These are phyloP conservation scores for Drosophila testacea DNA, from an alignment of 2,888 invertebrate genomes.

Conservation along the genomic window DNA sequence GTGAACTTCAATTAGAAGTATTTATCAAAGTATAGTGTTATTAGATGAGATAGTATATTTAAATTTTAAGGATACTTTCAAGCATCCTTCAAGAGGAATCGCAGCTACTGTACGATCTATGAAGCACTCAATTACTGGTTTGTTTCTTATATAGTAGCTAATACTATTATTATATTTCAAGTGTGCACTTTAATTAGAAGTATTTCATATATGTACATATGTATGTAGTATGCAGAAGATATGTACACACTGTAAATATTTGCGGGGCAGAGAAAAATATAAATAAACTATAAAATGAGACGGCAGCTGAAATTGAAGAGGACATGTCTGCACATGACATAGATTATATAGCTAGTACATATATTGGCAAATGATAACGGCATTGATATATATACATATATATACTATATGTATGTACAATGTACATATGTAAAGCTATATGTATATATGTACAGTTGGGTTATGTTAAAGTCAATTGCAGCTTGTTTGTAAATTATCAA, in stretches of 20 bases:
- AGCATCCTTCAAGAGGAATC: no score
- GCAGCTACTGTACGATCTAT: no score
- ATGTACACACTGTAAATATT: slow-evolving; percentile 49
- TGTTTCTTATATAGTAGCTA: no score
- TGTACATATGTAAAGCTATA: not conserved
- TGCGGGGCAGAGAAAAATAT: not conserved
- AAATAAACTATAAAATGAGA: slow-evolving; percentile 7
- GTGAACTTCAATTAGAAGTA: no score
- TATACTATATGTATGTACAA: slow-evolving; percentile 5
- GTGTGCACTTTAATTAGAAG: slow-evolving; percentile 33
- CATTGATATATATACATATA: not conserved
- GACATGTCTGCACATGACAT: slow-evolving; percentile 6
- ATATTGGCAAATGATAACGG: slow-evolving; percentile 3
- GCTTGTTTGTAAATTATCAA: slow-evolving; percentile 36
- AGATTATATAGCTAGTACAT: slow-evolving; percentile 2
- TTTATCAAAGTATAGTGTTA: no score
- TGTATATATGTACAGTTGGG: slow-evolving; percentile 2
- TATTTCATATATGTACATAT: not conserved
- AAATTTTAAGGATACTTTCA: no score
- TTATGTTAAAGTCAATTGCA: slow-evolving; percentile 8
- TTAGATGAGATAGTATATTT: no score
- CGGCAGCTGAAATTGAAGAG: slow-evolving; percentile 12
- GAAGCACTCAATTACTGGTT: no score
- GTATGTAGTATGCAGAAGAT: slow-evolving; percentile 12
- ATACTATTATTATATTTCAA: not conserved